Conservation (phyloP, 1,140 invertebrate genomes). For the Oryctes rhinoceros region DNA sequence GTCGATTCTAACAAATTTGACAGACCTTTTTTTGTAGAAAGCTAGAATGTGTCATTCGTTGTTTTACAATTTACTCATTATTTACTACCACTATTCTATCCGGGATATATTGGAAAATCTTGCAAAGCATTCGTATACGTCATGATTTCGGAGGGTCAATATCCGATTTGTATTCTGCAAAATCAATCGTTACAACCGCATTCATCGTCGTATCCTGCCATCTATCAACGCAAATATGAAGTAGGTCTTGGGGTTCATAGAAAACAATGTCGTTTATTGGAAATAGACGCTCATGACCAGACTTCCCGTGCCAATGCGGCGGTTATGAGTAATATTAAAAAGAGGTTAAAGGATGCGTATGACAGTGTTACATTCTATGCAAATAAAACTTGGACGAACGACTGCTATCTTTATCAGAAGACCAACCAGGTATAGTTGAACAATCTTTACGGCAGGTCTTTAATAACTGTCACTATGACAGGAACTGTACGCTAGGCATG, state of each 20-base stretch:
- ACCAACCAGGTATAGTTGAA: slow-evolving; percentile 48
- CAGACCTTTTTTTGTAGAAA: background rate
- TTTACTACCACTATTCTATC: background rate
- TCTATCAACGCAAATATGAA: slow-evolving; percentile 35
- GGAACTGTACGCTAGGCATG: slow-evolving; percentile 44
- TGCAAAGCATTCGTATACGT: background rate
- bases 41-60: background rate
- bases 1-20: background rate
- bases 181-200: background rate
- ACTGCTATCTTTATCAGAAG: slow-evolving; percentile 43
- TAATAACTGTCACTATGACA: slow-evolving; percentile 44
- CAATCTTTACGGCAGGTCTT: slow-evolving; percentile 26
- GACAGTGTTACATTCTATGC: slow-evolving; percentile 45
- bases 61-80: background rate
- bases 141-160: background rate
- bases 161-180: background rate
- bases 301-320: slow-evolving; percentile 35
- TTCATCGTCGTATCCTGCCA: slow-evolving; percentile 7
- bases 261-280: slow-evolving; percentile 39
- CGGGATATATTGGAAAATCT: background rate
- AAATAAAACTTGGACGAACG: slow-evolving; percentile 43
- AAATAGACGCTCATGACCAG: slow-evolving; percentile 39
- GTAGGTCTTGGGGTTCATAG: slow-evolving; percentile 33
- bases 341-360: slow-evolving; percentile 44
- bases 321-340: slow-evolving; percentile 47